phyloP scores from a whole-genome alignment of 2,113 vertebrate species.

The Microtus richardsoni region DNA sequence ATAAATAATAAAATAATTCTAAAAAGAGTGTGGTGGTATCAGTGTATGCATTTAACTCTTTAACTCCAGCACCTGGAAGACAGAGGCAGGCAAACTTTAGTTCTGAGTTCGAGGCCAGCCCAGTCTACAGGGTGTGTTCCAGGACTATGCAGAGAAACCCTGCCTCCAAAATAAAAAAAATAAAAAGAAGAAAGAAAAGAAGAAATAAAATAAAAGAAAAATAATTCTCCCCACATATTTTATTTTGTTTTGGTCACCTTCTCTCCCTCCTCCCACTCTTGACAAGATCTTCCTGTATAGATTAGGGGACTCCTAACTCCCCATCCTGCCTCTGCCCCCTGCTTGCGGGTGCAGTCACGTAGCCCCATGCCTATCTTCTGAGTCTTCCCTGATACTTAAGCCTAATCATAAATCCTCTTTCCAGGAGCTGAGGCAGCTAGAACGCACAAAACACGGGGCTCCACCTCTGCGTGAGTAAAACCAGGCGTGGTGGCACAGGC shows the following conservation, averaged over 20 bases:
- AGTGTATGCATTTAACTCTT: not conserved
- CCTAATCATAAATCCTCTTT: not conserved
- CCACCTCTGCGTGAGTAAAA: not conserved
- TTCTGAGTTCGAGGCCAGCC: not conserved
- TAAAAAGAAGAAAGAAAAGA: too few species aligned
- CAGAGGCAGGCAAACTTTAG: not conserved
- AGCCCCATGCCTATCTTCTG: not conserved
- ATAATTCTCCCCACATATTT: not conserved
- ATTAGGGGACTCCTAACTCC: not conserved
- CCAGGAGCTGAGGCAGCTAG: not conserved
- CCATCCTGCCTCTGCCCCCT: not conserved
- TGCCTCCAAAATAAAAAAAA: not conserved
- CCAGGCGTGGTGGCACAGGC: not conserved
- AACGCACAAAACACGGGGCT: not conserved
- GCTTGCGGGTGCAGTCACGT: not conserved
- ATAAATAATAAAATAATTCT: not conserved
- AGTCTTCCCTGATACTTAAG: not conserved
- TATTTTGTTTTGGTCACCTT: not conserved
- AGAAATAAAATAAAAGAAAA: not conserved
- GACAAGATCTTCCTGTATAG: not conserved
- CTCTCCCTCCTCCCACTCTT: not conserved
- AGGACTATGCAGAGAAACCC: not conserved
- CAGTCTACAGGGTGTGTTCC: not conserved
- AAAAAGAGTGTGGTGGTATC: not conserved
- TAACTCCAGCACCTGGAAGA: not conserved